A percentile compares a stretch with the other conserved stretches of the same genome.
These are phyloP conservation scores for Acrossocheilus fasciatus DNA, from an alignment of 2,797 vertebrate species.

Conservation along the genomic window DNA sequence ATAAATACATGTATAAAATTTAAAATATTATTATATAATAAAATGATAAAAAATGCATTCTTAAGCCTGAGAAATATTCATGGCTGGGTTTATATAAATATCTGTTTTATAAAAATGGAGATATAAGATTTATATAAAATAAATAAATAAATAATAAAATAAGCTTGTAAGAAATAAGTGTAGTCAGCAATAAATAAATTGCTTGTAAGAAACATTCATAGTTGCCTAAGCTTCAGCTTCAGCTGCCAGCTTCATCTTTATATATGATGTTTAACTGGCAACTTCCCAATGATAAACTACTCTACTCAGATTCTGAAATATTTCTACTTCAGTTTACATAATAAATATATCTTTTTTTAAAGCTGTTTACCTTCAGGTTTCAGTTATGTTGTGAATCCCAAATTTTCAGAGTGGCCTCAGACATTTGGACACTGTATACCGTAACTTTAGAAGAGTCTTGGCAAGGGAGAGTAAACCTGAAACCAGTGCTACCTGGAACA, in stretches of 20 bases:
- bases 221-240: background rate
- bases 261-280: background rate
- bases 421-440: background rate
- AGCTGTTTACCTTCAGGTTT: background rate
- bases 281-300: background rate
- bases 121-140: background rate
- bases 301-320: background rate
- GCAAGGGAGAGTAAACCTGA: conserved; percentile 12
- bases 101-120: background rate
- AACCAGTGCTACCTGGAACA: background rate
- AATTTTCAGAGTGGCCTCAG: background rate
- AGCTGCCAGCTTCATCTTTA: background rate
- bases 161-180: background rate
- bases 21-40: background rate
- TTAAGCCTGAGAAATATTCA: background rate
- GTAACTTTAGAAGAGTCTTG: background rate
- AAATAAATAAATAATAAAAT: background rate
- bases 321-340: background rate
- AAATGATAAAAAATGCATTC: background rate
- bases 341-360: too few relatives aligned
- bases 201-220: background rate
- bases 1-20: background rate
- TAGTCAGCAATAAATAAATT: background rate
- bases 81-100: background rate
- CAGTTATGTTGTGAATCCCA: background rate